Evolutionary conservation across 2,113 vertebrate genomes (phyloP), one percentile per base, ranked within the genome.

Genomic region (Varanus komodoensis): DNA sequence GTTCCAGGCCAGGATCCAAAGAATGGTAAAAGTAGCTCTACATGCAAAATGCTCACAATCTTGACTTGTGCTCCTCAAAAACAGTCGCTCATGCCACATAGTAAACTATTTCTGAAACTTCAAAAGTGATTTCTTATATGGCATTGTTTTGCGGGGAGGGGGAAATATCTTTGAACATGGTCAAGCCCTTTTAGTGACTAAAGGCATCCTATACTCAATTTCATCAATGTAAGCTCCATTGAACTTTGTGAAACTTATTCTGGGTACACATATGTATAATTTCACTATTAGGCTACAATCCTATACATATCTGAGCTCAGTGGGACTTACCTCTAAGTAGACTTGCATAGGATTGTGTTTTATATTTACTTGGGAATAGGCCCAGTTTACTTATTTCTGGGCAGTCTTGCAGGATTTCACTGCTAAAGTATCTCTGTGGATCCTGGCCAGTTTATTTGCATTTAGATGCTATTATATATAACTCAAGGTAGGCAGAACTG

Each of bases 381-480:
- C 17, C 17, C 3, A 25, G 15, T 27, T 61, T 12, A 44, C 21
- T n/a, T 85, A 73, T 21, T 87, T 87, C 48, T 73, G 34, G 12
- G 48, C 32, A 85, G 17, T 54, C 9, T 6, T 73, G 48, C 27
- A 14, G 25, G 17, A 75, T 87, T 57, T 29, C 29, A 78, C 61
- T 79, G 29, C 44, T 38, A 85, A 64, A 54, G 23, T 61, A 78
- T 48, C 34, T 82, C n/a, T 82, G 61, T 69, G 50, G 68, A 29
- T 71, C 82, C 84, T 86, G 64, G 69, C 57, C 75, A 54, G 54
- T 94, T 50, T 4, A 52, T 92, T 61, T 92, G 87, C 89, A 94
- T 87, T 96, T 89, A 74, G 90, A 91, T 92, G 90, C 92, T 83
- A 90, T 23, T 91, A 91, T 50, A 86, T 78, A 82, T 82, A 25